phyloP scores from a whole-genome alignment of 2,888 invertebrate species.

The Fragum sueziense region DNA sequence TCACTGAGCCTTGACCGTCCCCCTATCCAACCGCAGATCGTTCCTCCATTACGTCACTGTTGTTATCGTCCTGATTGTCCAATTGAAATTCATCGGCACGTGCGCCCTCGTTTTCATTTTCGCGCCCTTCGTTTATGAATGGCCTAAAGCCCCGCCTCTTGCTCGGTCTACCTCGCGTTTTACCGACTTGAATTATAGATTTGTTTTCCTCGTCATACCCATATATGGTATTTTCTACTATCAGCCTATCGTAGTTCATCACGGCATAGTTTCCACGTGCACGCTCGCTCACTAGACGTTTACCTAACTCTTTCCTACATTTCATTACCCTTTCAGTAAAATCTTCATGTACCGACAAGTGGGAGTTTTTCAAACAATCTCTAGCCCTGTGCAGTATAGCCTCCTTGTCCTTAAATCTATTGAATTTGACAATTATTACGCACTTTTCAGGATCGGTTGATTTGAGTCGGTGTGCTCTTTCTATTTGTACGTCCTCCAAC shows the following conservation, averaged over 20 bases:
- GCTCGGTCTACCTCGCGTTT: background rate
- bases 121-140: background rate
- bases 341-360: background rate
- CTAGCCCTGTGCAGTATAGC: background rate
- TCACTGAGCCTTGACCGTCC: no score
- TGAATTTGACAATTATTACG: background rate
- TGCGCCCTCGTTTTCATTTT: background rate
- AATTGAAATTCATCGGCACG: no score
- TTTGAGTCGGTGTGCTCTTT: background rate
- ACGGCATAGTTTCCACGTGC: constrained; percentile 10
- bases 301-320: constrained; percentile 13
- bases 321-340: background rate
- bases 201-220: constrained; percentile 22
- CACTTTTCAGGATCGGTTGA: background rate
- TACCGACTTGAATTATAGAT: background rate
- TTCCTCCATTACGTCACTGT: no score
- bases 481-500: no score
- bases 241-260: constrained; percentile 28
- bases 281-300: constrained; percentile 22
- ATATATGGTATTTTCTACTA: constrained; percentile 25
- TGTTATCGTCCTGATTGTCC: no score
- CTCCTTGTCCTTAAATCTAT: background rate
- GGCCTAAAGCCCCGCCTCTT: no score
- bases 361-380: background rate
- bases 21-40: no score